Conservation (phyloP, 2,797 vertebrate genomes). For the Cephalopachus bancanus region DNA sequence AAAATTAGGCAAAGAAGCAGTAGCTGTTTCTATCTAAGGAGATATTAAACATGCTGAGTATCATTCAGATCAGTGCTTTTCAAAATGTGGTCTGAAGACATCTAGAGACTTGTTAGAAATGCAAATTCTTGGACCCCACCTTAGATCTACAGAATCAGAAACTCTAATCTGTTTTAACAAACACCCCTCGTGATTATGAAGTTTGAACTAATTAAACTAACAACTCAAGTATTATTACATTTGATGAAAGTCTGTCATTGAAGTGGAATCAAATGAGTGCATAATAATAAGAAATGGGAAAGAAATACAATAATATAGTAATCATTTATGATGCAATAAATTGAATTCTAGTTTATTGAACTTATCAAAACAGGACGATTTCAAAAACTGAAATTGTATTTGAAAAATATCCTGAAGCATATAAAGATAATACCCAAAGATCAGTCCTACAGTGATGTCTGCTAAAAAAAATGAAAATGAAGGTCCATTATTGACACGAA, state of each 20-base stretch:
- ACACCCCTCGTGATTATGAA: not conserved
- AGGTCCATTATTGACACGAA: not conserved
- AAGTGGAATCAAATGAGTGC: not conserved
- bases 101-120: slow-evolving; percentile 44
- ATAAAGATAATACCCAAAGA: not conserved
- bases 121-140: slow-evolving; percentile 8
- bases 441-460: not conserved
- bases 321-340: not conserved
- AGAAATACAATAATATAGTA: slow-evolving; percentile 27
- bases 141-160: slow-evolving; percentile 7
- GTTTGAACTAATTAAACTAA: slow-evolving; percentile 54
- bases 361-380: not conserved
- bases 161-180: slow-evolving; percentile 55
- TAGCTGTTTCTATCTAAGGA: slow-evolving; percentile 42
- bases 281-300: not conserved
- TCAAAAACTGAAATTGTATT: slow-evolving; percentile 7
- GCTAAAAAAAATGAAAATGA: not conserved
- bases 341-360: slow-evolving; percentile 2
- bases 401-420: slow-evolving; percentile 26
- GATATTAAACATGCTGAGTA: not conserved
- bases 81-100: slow-evolving; percentile 18
- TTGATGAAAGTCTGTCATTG: slow-evolving; percentile 44
- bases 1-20: slow-evolving; percentile 68
- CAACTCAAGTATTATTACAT: not conserved
- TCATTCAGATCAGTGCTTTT: not conserved